Evolutionary conservation across 2,888 invertebrate genomes (phyloP), one percentile per base, ranked within the genome.

Genomic region (Leucozona laternaria): DNA sequence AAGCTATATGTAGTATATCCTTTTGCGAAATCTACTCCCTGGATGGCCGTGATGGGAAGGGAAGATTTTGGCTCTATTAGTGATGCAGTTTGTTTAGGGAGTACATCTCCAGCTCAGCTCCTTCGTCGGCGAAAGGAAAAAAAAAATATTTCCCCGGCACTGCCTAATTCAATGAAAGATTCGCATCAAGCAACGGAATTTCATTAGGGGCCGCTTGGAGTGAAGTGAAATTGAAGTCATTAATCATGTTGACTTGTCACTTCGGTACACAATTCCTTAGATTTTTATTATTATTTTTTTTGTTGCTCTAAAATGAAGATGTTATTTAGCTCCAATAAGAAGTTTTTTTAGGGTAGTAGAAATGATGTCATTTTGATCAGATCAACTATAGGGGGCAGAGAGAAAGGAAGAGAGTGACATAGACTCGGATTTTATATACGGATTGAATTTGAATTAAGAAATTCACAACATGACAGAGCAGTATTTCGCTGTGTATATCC

Each of bases 201-300:
- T 68, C 60, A 37, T 71, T 64, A 13, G 31, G 43, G 40, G 55
- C 50, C 37, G 53, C 53, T 53, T 37, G 55, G 62, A 66, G 71
- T 76, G 43, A 40, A 77, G 34, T 70, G 45, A 75, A 82, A 81
- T 79, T 79, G 71, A 81, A 60, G 73, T 79, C 86, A 82, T 86
- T 82, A 86, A 86, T 86, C 86, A 86, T 82, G 43, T 64, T 55
- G 78, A 50, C 78, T 81, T 86, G 86, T 82, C 86, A 82, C 62
- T 81, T 75, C 37, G 45, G 75, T 82, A 58, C 58, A 83, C 58
- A 76, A 72, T 66, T 64, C 37, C 34, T 45, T 62, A 31, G 22
- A 66, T 57, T 17, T 31, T 48, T 58, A 22, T n/a, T 17, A n/a
- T 25, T 11, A n/a, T 53, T 58, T 66, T 43, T 68, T 48, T 48